Conservation (phyloP, 1,140 invertebrate genomes). For the Leptonema lineaticorne region DNA sequence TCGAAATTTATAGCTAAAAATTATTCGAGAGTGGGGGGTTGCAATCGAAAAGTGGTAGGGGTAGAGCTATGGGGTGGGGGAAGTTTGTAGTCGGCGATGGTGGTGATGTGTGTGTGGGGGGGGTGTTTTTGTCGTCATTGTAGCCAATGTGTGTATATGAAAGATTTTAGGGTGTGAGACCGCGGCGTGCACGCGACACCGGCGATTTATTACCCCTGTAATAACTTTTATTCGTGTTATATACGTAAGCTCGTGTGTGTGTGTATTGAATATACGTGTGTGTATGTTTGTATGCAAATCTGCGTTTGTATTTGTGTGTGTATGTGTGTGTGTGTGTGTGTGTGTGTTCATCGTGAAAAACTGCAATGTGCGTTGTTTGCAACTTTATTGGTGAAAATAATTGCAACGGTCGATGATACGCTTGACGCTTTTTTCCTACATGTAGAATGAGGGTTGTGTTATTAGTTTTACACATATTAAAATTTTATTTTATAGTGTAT, state of each 20-base stretch:
- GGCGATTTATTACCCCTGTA: conserved; percentile 29
- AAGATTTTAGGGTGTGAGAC: neutral
- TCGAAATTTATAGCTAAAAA: conserved; percentile 26
- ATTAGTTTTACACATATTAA: no score
- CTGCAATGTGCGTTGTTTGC: neutral
- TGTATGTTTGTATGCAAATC: neutral
- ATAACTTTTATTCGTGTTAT: conserved; percentile 24
- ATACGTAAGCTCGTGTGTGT: neutral
- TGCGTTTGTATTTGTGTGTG: neutral
- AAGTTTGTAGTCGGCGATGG: no score
- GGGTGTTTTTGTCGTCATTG: conserved; percentile 37
- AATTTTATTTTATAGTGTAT: no score
- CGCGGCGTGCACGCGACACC: conserved; percentile 33
- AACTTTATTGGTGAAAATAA: neutral
- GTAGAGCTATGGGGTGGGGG: no score
- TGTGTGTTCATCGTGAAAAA: neutral
- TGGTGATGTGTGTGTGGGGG: no score
- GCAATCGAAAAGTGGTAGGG: no score
- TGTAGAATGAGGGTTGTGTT: no score
- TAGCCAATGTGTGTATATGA: conserved; percentile 10
- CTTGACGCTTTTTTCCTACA: no score
- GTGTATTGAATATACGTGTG: neutral
- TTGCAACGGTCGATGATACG: neutral
- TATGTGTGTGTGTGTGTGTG: neutral
- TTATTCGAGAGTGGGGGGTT: conserved; percentile 30